A percentile compares a stretch with the other conserved stretches of the same genome.
Evolutionary conservation across 2,797 vertebrate species (phyloP).

Genomic region (Smutsia temminckii): DNA sequence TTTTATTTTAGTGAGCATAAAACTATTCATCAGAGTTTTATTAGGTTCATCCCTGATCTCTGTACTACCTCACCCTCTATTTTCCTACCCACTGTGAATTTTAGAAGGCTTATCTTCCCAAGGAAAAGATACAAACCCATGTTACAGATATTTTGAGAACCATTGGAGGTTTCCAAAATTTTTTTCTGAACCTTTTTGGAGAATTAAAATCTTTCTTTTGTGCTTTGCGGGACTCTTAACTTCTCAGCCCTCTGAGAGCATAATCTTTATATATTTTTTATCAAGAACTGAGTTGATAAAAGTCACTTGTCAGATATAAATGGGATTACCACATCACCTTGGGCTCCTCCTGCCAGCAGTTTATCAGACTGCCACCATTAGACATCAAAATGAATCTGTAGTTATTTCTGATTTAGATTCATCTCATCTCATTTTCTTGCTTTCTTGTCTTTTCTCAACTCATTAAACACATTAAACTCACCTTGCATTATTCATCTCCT

Average conservation of each 20-base stretch:
- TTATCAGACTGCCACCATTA: not conserved
- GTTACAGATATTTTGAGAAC: not conserved
- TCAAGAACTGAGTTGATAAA: not conserved
- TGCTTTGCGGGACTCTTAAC: not conserved
- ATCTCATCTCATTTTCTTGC: not conserved
- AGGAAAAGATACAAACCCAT: not conserved
- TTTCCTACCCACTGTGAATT: not conserved
- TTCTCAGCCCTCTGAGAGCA: not conserved
- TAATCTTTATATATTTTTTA: not conserved
- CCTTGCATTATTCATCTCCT: not conserved
- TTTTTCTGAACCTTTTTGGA: not conserved
- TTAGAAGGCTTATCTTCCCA: not conserved
- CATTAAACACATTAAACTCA: not conserved
- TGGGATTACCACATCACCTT: constrained; percentile 2
- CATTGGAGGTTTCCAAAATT: not conserved
- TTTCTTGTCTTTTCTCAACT: constrained; percentile 47
- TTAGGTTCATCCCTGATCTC: not conserved
- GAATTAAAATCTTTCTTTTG: not conserved
- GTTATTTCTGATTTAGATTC: constrained; percentile 22
- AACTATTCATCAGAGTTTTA: not conserved
- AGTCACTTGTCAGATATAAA: constrained; percentile 35
- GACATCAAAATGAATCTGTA: not conserved
- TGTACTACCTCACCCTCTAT: not conserved
- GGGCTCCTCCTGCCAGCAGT: not conserved
- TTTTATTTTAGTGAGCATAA: not conserved